Percentiles rank a stretch among this genome's conserved stretches.
Evolutionary conservation across 2,113 vertebrate genomes (phyloP).

Genomic region (Mirounga angustirostris): DNA sequence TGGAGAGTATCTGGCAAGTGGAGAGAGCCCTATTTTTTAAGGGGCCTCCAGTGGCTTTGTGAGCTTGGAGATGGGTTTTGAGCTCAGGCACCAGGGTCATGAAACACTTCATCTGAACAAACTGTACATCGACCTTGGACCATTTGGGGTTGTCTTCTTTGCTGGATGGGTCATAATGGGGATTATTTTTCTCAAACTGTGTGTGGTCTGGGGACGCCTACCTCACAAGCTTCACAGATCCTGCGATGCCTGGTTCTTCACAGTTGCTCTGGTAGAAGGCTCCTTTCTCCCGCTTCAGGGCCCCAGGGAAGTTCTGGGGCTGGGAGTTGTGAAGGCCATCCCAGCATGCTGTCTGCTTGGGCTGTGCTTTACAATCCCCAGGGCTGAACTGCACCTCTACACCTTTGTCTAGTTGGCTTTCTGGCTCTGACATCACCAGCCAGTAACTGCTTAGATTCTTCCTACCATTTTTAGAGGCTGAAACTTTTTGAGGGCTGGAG

Average conservation of each 20-base stretch:
- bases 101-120: conserved; percentile 93
- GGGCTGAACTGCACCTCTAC: conserved; percentile 97
- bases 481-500: not conserved
- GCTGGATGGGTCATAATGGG: conserved; percentile 94
- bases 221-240: conserved; percentile 94
- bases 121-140: conserved; percentile 97
- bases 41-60: conserved; percentile 90
- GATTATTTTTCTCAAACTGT: conserved; percentile 95
- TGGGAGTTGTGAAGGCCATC: conserved; percentile 97
- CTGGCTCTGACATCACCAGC: conserved; percentile 98
- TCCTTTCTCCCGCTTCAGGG: conserved; percentile 93
- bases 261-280: conserved; percentile 99
- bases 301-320: conserved; percentile 96
- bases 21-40: conserved; percentile 93
- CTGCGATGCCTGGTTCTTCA: conserved; percentile 95
- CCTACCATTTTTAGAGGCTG: conserved; percentile 36
- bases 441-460: conserved; percentile 84
- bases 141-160: conserved; percentile 95
- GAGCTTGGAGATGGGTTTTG: conserved; percentile 92
- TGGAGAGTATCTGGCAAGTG: conserved; percentile 92
- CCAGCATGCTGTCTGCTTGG: conserved; percentile 94
- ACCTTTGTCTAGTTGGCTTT: conserved; percentile 95
- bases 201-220: conserved; percentile 96
- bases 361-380: conserved; percentile 94
- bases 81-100: conserved; percentile 94